Base-by-base conservation (phyloP, 2,797 vertebrate genomes). In the Melanotaenia pygmaea region DNA sequence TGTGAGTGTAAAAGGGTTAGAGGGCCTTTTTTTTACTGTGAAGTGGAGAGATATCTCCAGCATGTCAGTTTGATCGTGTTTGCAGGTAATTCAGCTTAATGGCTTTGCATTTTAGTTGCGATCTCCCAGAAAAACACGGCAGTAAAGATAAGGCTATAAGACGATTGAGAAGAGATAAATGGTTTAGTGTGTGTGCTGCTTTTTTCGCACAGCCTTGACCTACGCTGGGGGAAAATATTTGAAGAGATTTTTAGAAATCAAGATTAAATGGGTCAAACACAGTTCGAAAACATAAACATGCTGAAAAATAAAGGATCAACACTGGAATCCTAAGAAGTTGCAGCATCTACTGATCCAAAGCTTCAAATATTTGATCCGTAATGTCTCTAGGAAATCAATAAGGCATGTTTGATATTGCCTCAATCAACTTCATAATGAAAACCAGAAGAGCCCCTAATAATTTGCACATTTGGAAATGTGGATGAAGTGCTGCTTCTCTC, bases 71-170 rank as follows among this genome's bases (percentile, higher is more conserved):
- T 64, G 32, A 68, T 45, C 51, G 43, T 76, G 76, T 84, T 75
- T 80, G 76, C 65, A 64, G 62, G 69, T 76, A 40, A 80, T 86
- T 83, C 32, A 65, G 37, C 61, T 90, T 90, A 82, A 92, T 40
- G 60, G 72, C 70, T 83, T 72, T 80, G 69, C 72, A 67, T 88
- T 88, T 91, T 67, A 87, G 75, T 37, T 59, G 82, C 79, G 80
- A 88, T 88, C 67, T 76, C 57, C 59, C 76, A 87, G 84, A 91
- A 93, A 92, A 93, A 93, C 91, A 93, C n/a, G 9, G 90, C 90
- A 74, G 89, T 94, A 93, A 94, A 94, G 93, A 95, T 94, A 93
- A 93, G 80, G 47, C 7, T 8, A 67, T 54, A 45, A 59, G 61
- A 68, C 20, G 57, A 82, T 56, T 38, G 58, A 79, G 82, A 64